These are phyloP conservation scores for Jacana jacana DNA, from an alignment of 2,113 vertebrate species.

Conservation along the genomic window DNA sequence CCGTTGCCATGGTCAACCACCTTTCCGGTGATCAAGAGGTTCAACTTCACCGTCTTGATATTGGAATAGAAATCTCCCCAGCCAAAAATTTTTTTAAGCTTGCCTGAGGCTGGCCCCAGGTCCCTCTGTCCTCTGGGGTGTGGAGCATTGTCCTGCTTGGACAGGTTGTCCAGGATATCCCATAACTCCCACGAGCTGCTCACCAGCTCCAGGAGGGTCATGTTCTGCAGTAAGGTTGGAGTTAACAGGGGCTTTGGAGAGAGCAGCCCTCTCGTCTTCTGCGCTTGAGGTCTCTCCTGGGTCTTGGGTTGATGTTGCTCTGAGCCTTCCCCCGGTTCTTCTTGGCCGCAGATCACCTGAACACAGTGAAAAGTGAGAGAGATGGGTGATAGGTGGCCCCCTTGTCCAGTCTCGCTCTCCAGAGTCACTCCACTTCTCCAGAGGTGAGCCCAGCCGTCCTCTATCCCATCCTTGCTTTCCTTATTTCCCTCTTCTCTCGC, in stretches of 20 bases:
- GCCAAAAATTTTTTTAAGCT: slow-evolving; percentile 95
- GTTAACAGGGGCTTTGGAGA: slow-evolving; percentile 22
- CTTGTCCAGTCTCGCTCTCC: too few species aligned
- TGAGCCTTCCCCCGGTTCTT: slow-evolving; percentile 10
- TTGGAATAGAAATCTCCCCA: slow-evolving; percentile 99
- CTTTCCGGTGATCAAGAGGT: slow-evolving; percentile 96
- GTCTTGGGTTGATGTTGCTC: slow-evolving; percentile 37
- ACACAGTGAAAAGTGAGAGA: neutral
- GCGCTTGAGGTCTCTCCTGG: slow-evolving; percentile 30
- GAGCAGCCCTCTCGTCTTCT: slow-evolving; percentile 47
- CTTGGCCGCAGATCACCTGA: slow-evolving; percentile 70
- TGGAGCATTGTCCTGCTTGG: slow-evolving; percentile 33
- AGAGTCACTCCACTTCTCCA: neutral
- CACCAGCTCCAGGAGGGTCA: slow-evolving; percentile 80
- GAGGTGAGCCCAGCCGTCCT: neutral
- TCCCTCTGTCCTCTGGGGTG: slow-evolving; percentile 80
- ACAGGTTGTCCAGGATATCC: slow-evolving; percentile 80
- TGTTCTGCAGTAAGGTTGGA: slow-evolving; percentile 61
- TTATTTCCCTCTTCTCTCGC: neutral
- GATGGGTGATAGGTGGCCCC: neutral
- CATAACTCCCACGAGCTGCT: slow-evolving; percentile 85
- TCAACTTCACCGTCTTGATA: slow-evolving; percentile 97
- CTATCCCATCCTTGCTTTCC: neutral
- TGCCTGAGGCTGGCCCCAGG: slow-evolving; percentile 78
- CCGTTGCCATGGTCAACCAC: slow-evolving; percentile 98